Evolutionary conservation across 1,140 invertebrate genomes (phyloP).

Genomic region (Danaus plexippus): DNA sequence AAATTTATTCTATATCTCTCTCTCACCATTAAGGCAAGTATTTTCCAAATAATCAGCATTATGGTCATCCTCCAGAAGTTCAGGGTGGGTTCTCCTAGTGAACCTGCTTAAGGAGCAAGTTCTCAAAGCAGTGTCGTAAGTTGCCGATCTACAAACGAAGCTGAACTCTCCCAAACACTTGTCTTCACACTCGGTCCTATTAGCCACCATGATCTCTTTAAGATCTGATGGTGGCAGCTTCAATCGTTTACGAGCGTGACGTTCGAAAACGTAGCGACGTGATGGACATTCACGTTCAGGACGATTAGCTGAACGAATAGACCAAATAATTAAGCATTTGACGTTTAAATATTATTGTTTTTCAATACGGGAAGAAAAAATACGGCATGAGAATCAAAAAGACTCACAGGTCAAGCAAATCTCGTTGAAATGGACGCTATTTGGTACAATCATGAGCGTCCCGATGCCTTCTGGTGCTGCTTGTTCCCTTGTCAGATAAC

Average conservation of each 20-base stretch:
- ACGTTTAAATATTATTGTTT: no score
- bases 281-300: constrained; percentile 90
- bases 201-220: constrained; percentile 84
- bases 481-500: constrained; percentile 88
- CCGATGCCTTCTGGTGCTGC: constrained; percentile 88
- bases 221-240: constrained; percentile 83
- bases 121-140: constrained; percentile 82
- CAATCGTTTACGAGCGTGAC: constrained; percentile 86
- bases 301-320: constrained; percentile 77
- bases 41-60: constrained; percentile 93
- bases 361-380: no score
- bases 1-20: not conserved
- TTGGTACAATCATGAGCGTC: constrained; percentile 86
- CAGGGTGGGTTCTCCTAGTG: constrained; percentile 87
- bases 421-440: constrained; percentile 91
- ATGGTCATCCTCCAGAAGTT: constrained; percentile 85
- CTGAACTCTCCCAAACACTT: constrained; percentile 91
- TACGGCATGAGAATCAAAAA: not conserved
- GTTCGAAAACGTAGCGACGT: constrained; percentile 88
- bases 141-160: constrained; percentile 89
- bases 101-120: constrained; percentile 86
- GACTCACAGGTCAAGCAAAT: constrained; percentile 89
- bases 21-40: constrained; percentile 87
- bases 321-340: constrained; percentile 1
- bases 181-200: constrained; percentile 91